A percentile compares a stretch with the other conserved stretches of the same genome.
These are phyloP conservation scores for Melanotaenia duboulayi DNA, from an alignment of 2,113 vertebrate genomes.

Conservation along the genomic window DNA sequence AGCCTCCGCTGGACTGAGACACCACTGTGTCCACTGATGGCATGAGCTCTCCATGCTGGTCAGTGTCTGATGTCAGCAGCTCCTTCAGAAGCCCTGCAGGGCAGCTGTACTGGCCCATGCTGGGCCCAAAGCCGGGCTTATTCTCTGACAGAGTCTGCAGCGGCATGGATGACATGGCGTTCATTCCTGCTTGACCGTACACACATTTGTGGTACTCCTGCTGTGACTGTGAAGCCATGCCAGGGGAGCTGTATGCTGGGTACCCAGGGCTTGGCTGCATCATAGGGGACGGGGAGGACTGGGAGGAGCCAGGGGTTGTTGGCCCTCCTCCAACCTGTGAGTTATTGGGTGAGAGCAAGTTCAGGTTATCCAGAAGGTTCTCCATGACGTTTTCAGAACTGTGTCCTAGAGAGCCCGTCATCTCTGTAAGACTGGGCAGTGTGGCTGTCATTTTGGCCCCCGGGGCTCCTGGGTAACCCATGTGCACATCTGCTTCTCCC, in stretches of 20 bases:
- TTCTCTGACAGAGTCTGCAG: constrained; percentile 90
- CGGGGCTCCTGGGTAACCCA: constrained; percentile 91
- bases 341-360: constrained; percentile 93
- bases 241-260: constrained; percentile 88
- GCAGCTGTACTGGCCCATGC: constrained; percentile 88
- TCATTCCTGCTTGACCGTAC: constrained; percentile 90
- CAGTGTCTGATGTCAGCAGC: constrained; percentile 93
- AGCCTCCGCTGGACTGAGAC: constrained; percentile 84
- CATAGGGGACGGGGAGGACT: constrained; percentile 91
- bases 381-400: constrained; percentile 96
- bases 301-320: constrained; percentile 87
- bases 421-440: constrained; percentile 95
- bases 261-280: constrained; percentile 93
- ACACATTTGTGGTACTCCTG: constrained; percentile 94
- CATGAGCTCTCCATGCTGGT: constrained; percentile 91
- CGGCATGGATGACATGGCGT: constrained; percentile 87
- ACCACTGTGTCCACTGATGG: constrained; percentile 89
- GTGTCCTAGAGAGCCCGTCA: constrained; percentile 85
- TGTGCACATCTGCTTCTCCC: constrained; percentile 89
- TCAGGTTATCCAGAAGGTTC: constrained; percentile 97
- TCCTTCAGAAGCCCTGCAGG: constrained; percentile 94
- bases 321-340: constrained; percentile 78
- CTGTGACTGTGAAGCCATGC: constrained; percentile 86
- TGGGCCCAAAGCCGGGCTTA: constrained; percentile 86
- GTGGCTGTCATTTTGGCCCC: constrained; percentile 93